Evolutionary conservation across 2,797 vertebrate genomes (phyloP).

Genomic region (Catharus ustulatus): DNA sequence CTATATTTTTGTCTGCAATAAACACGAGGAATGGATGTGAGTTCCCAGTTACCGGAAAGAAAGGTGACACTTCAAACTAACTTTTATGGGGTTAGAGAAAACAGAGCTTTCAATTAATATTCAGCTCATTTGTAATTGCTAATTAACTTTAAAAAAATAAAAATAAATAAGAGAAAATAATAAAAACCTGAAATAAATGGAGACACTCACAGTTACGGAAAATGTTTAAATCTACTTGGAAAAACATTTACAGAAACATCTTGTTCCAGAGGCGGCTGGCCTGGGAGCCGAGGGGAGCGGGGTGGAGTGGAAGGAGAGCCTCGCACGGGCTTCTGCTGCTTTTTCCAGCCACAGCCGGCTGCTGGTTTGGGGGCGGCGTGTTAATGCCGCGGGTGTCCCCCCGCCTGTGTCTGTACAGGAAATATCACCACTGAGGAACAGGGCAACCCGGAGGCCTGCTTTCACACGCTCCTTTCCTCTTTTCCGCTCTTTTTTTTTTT

Average conservation of each 20-base stretch:
- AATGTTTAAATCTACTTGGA: background rate
- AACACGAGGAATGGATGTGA: conserved; percentile 13
- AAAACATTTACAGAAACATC: background rate
- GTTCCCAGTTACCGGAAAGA: conserved; percentile 52
- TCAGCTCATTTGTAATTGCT: conserved; percentile 2
- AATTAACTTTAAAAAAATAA: background rate
- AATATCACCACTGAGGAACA: conserved; percentile 30
- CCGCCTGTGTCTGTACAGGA: conserved; percentile 27
- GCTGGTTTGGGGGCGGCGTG: background rate
- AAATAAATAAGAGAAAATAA: background rate
- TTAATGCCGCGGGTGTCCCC: conserved; percentile 12
- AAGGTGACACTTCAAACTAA: conserved; percentile 62
- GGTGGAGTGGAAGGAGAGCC: background rate
- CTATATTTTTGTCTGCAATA: background rate
- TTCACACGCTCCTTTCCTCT: conserved; percentile 16
- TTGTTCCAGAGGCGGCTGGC: background rate
- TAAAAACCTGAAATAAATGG: background rate
- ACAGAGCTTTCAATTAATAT: conserved; percentile 55
- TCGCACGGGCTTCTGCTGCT: background rate
- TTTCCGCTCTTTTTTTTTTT: no score
- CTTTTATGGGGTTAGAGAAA: conserved; percentile 52
- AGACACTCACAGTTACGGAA: background rate
- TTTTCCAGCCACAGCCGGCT: background rate
- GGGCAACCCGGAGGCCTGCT: conserved; percentile 6
- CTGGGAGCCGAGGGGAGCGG: background rate